phyloP scores from a whole-genome alignment of 2,113 vertebrate genomes.

The Rhea pennata region DNA sequence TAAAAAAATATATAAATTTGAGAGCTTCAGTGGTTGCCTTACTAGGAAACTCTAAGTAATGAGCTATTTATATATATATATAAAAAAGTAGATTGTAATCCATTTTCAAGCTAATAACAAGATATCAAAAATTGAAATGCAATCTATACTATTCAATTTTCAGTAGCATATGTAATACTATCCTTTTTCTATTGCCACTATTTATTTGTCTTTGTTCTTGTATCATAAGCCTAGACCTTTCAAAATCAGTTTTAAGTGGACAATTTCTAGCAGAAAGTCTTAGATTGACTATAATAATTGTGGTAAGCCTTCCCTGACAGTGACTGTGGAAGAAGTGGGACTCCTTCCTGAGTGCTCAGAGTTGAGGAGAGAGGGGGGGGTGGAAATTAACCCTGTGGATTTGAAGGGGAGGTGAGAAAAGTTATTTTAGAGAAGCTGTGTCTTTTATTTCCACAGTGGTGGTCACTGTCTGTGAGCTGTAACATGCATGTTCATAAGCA shows the following conservation, averaged over 20 bases:
- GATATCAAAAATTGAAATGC: neutral
- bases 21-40: neutral
- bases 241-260: neutral
- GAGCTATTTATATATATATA: neutral
- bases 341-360: neutral
- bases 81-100: neutral
- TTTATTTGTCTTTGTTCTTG: neutral
- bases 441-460: neutral
- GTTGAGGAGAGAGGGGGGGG: neutral
- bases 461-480: neutral
- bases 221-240: neutral
- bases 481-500: neutral
- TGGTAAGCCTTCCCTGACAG: neutral
- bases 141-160: neutral
- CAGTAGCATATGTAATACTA: neutral
- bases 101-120: neutral
- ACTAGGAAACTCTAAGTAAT: neutral
- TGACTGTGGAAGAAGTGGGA: neutral
- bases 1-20: neutral
- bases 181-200: neutral
- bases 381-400: neutral
- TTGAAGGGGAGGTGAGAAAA: neutral
- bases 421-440: neutral
- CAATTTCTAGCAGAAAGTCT: neutral
- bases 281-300: neutral